phyloP scores from a whole-genome alignment of 1,140 invertebrate species.

The Dermatophagoides farinae region DNA sequence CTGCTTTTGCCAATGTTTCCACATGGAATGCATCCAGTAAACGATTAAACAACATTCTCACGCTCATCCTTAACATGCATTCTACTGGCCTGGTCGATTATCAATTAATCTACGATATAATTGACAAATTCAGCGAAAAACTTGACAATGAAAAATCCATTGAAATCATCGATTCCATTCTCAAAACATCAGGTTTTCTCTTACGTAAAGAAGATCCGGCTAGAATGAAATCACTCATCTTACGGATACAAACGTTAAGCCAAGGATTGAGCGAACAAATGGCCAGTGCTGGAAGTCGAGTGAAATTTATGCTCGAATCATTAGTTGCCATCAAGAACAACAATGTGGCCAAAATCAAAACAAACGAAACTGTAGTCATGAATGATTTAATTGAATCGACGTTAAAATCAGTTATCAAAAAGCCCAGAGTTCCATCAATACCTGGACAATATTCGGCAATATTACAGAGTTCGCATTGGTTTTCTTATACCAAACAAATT shows the following conservation, averaged over 20 bases:
- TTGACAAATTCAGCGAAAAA: background rate
- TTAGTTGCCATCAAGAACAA: slow-evolving; percentile 17
- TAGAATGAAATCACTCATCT: slow-evolving; percentile 13
- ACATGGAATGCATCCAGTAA: slow-evolving; percentile 2
- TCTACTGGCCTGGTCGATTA: slow-evolving; percentile 2
- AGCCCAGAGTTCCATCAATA: background rate
- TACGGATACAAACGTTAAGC: slow-evolving; percentile 4
- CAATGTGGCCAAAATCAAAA: slow-evolving; percentile 12
- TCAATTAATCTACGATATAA: slow-evolving; percentile 13
- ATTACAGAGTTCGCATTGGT: slow-evolving; percentile 12
- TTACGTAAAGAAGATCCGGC: slow-evolving; percentile 12
- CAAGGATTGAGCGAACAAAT: background rate
- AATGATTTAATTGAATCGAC: slow-evolving; percentile 6
- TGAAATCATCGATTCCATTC: slow-evolving; percentile 11
- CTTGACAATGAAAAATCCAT: slow-evolving; percentile 13
- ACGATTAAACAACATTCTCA: slow-evolving; percentile 10
- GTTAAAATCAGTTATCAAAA: slow-evolving; percentile 10
- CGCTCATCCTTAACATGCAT: slow-evolving; percentile 11
- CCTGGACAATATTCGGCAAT: slow-evolving; percentile 10
- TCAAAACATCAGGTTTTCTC: slow-evolving; percentile 12
- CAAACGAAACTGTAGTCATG: background rate
- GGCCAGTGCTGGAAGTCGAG: background rate
- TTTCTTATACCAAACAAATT: background rate
- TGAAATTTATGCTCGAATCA: slow-evolving; percentile 14
- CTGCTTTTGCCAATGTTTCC: background rate